These are phyloP conservation scores for Ataeniobius toweri DNA, from an alignment of 2,797 vertebrate genomes.

Conservation along the genomic window DNA sequence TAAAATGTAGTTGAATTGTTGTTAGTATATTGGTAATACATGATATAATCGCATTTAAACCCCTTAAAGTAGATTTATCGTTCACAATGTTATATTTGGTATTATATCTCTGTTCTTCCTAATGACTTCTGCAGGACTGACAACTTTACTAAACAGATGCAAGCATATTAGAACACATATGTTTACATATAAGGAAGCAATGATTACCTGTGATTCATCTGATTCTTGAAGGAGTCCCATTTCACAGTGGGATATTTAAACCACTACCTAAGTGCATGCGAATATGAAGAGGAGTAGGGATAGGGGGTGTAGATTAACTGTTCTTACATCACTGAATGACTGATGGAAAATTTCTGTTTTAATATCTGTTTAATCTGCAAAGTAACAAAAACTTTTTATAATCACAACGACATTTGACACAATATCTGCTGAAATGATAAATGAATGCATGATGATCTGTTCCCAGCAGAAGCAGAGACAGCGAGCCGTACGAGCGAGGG, in stretches of 20 bases:
- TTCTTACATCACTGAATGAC: neutral
- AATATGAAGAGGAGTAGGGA: too few relatives aligned
- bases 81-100: neutral
- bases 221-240: neutral
- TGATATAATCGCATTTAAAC: neutral
- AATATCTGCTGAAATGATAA: slow-evolving; percentile 15
- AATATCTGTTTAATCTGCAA: slow-evolving; percentile 10
- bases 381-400: slow-evolving; percentile 15
- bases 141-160: neutral
- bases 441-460: slow-evolving; percentile 25
- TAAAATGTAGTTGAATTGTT: neutral
- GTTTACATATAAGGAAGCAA: neutral
- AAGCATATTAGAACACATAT: too few relatives aligned
- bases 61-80: neutral
- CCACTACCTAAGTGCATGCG: neutral
- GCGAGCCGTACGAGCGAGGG: slow-evolving; percentile 27
- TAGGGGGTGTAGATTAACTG: neutral
- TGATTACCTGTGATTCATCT: neutral
- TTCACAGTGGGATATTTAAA: neutral
- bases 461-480: slow-evolving; percentile 21
- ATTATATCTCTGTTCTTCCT: neutral
- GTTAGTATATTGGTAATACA: neutral
- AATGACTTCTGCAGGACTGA: neutral
- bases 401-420: slow-evolving; percentile 26
- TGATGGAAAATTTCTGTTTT: neutral